phyloP scores from a whole-genome alignment of 2,113 vertebrate species.

The Hippocampus comes region DNA sequence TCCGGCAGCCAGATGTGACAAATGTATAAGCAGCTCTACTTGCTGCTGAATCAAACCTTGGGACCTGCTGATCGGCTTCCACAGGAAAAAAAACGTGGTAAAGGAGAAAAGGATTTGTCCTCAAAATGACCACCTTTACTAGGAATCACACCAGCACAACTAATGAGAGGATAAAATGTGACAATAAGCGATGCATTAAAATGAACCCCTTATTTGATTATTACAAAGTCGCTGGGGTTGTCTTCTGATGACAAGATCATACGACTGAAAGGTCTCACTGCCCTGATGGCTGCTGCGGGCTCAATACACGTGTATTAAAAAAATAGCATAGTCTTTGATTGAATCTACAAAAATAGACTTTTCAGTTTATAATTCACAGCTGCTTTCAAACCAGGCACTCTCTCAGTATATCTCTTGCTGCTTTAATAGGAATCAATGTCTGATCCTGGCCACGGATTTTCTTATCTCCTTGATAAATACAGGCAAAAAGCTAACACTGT shows the following conservation, averaged over 20 bases:
- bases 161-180: conserved; percentile 21
- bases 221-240: not conserved
- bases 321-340: conserved; percentile 28
- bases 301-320: conserved; percentile 31
- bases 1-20: conserved; percentile 38
- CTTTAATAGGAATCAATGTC: conserved; percentile 48
- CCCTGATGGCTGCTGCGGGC: conserved; percentile 13
- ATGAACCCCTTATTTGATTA: not conserved
- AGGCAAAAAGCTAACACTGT: conserved; percentile 14
- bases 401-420: conserved; percentile 16
- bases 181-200: conserved; percentile 15
- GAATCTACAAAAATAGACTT: conserved; percentile 32
- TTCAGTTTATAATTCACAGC: conserved; percentile 40
- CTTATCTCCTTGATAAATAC: conserved; percentile 27
- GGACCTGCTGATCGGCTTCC: conserved; percentile 33
- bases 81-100: not conserved
- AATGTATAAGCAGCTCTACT: conserved; percentile 29
- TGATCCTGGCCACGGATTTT: conserved; percentile 15
- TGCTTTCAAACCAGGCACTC: conserved; percentile 26
- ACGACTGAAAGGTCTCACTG: conserved; percentile 10
- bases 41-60: conserved; percentile 13
- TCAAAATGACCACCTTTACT: conserved; percentile 30
- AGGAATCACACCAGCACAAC: conserved; percentile 38
- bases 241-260: conserved; percentile 4
- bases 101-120: conserved; percentile 16